Evolutionary conservation across 92 coral and sea anemone genomes (phyloP), one percentile per base, ranked within the genome.

Genomic region (Zoanthus sociatus): DNA sequence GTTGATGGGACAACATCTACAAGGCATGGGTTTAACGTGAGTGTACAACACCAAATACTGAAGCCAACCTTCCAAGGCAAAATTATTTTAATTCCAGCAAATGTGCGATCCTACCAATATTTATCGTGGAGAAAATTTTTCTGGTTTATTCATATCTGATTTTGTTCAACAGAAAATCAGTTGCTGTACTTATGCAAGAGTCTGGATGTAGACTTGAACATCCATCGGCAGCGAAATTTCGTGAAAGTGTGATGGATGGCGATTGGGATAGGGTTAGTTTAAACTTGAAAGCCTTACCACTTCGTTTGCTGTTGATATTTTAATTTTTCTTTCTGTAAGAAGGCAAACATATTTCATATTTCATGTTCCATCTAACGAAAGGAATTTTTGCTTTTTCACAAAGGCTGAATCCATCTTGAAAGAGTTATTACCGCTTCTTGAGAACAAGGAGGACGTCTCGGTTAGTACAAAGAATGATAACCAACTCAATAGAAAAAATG

Each of bases 141-240:
- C 73, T 83, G 53, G 87, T 30, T 17, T 83, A 68, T 64, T 83
- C 14, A 83, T 16, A 55, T 47, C 87, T 67, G 63, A 64, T 83
- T 79, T 79, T 88, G 77, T 88, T 86, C 93, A 79, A 83, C 92
- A 97, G 99, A 77, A 92, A 95, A 92, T 97, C 99, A 56, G 99
- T 95, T 50, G 98, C 95, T 66, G 94, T 91, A 77, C 92, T 97
- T 58, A 95, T 97, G 94, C 92, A 92, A 83, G 99, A 97, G 85
- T 97, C 99, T 14, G 99, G 98, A 78, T 97, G 99, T 91, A 97
- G 95, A 92, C 95, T 97, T 68, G 99, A 97, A 90, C 99, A 97
- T 86, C 99, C 98, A 26, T 97, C 99, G 50, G 99, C 99, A 15
- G 93, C 98, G 63, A 97, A 93, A 86, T 97, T 97, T 92, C 93